These are phyloP conservation scores for Incurvaria masculella DNA, from an alignment of 2,888 invertebrate species.

Conservation along the genomic window DNA sequence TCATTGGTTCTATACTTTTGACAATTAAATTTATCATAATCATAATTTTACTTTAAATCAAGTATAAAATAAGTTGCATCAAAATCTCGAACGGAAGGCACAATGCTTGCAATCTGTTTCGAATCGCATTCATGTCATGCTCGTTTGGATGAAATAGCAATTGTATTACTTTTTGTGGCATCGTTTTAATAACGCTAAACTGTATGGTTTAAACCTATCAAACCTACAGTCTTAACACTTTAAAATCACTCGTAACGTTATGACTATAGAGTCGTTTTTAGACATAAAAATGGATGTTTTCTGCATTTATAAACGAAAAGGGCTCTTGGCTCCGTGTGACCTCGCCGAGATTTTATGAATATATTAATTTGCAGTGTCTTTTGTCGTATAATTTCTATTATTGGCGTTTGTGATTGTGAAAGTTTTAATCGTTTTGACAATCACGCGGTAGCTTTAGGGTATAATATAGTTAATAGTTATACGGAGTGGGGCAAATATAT, in stretches of 20 bases:
- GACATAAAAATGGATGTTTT: not conserved
- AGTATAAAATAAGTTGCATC: too few species aligned
- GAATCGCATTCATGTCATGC: slow-evolving; percentile 29
- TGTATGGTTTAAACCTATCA: not conserved
- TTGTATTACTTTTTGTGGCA: slow-evolving; percentile 25
- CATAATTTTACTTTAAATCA: too few species aligned
- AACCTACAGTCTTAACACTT: not conserved
- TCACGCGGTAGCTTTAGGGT: slow-evolving; percentile 40
- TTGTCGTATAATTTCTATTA: slow-evolving; percentile 50
- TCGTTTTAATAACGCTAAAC: slow-evolving; percentile 24
- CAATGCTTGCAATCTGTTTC: slow-evolving; percentile 28
- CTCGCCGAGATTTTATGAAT: slow-evolving; percentile 32
- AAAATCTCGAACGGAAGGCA: too few species aligned
- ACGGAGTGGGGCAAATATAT: too few species aligned
- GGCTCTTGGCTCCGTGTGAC: slow-evolving; percentile 26
- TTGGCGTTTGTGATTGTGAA: slow-evolving; percentile 43
- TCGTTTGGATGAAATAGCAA: slow-evolving; percentile 31
- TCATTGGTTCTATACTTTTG: too few species aligned
- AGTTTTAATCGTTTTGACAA: slow-evolving; percentile 35
- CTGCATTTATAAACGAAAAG: not conserved
- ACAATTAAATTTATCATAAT: too few species aligned
- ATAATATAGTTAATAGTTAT: too few species aligned
- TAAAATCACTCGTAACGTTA: too few species aligned
- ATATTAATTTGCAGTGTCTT: slow-evolving; percentile 48
- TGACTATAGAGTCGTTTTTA: too few species aligned